Base-by-base conservation (phyloP, 2,888 invertebrate genomes). In the Boloria selene region DNA sequence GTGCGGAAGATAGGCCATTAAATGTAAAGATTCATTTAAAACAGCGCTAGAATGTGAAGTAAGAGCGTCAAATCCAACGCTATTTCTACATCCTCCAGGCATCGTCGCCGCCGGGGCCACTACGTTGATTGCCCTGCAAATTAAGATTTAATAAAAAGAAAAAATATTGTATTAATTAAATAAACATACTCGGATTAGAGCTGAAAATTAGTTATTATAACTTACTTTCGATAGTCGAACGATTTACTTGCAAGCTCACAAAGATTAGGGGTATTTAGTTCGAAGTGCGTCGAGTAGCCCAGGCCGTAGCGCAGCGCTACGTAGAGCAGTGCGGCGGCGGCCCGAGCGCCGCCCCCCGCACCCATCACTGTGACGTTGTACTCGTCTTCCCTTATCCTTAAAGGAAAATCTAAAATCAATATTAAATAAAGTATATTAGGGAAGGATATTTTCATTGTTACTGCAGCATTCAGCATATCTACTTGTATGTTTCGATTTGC, bases 291-390 rank as follows among this genome's bases (percentile, higher is more conserved):
- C 59, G 62, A 42, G 94, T 90, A 93, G 75, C 94, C 95, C 67
- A 97, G 87, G 81, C 95, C 95, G 55, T 89, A 84, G 79, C 95
- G 96, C 52, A 98, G 89, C 51, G 95, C 93, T 26, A 96, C 95
- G 75, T 94, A 93, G 65, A 98, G 91, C 81, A 96, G 96, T 74
- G 97, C 96, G 88, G 96, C 97, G 49, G 97, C 95, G 72, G 95
- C 95, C 67, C 93, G 93, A 17, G 94, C 84, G 66, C 94, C 94
- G 61, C 93, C 94, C 13, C 94, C 94, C 54, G 96, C 90, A 0
- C 94, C 94, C 96, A 96, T 97, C 85, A 61, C 64, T 31, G 56
- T 61, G 56, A 67, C 59, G 17, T 49, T 31, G 68, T 66, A 55
- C 2, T 26, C 17, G 26, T 47, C 42, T n/a, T 31, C 14, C 4